Percentiles rank a stretch among this genome's conserved stretches.
Conservation (phyloP, 1,140 invertebrate genomes). For the Aphis craccivora region DNA sequence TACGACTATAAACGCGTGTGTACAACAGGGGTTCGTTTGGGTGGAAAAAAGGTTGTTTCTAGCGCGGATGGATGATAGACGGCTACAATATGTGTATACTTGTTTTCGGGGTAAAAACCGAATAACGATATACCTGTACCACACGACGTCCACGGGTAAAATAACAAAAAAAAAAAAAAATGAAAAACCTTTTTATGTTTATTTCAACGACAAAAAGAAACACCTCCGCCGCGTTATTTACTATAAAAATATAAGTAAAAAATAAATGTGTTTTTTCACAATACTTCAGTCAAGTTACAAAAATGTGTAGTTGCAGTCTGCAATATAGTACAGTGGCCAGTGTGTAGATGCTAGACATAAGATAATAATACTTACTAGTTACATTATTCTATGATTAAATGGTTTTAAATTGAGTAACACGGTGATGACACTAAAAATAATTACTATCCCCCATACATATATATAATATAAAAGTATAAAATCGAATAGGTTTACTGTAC, state of each 20-base stretch:
- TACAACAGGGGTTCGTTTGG: not conserved
- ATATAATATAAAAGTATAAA: no score
- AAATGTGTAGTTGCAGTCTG: not conserved
- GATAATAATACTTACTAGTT: no score
- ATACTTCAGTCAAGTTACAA: not conserved
- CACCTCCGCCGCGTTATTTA: not conserved
- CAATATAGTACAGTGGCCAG: not conserved
- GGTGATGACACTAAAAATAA: not conserved
- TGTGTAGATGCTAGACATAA: not conserved
- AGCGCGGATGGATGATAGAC: not conserved
- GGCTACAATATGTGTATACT: not conserved
- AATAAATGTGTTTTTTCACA: not conserved
- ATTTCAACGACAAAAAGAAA: not conserved
- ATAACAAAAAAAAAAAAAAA: not conserved
- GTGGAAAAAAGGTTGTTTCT: not conserved
- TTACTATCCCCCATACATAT: not conserved
- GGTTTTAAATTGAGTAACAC: not conserved
- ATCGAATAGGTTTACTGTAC: no score
- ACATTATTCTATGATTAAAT: not conserved
- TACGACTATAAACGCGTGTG: not conserved
- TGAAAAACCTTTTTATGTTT: not conserved
- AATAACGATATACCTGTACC: not conserved
- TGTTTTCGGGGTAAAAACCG: not conserved
- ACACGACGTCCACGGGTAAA: not conserved
- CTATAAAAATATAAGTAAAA: not conserved